Evolutionary conservation across 2,113 vertebrate genomes (phyloP).

Genomic region (Gopherus flavomarginatus): DNA sequence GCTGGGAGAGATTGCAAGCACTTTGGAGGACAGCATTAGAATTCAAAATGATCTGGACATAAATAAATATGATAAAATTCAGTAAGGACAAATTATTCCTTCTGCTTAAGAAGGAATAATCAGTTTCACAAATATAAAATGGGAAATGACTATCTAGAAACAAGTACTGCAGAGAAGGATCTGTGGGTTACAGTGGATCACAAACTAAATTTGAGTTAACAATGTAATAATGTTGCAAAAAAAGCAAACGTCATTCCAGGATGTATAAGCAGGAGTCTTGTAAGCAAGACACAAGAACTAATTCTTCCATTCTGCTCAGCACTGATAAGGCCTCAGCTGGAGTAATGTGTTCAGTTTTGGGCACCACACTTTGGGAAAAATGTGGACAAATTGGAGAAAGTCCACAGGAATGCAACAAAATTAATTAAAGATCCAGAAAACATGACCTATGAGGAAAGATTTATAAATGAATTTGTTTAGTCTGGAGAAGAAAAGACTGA

Average conservation of each 20-base stretch:
- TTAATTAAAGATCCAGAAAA: background rate
- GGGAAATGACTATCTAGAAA: background rate
- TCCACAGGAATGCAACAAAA: background rate
- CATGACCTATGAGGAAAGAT: background rate
- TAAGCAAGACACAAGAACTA: background rate
- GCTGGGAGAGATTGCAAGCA: background rate
- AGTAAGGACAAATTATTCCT: too few relatives aligned
- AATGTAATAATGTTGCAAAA: background rate
- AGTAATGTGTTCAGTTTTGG: background rate
- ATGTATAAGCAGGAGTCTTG: background rate
- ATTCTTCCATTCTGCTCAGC: background rate
- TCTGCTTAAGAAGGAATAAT: background rate
- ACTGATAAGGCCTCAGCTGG: background rate
- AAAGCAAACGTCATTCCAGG: background rate
- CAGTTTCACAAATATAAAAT: background rate
- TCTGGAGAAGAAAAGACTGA: background rate
- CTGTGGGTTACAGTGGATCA: background rate
- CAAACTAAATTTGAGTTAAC: background rate
- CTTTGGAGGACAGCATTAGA: background rate
- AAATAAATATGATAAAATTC: background rate
- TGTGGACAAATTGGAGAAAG: background rate
- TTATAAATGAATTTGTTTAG: background rate
- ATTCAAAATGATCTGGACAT: background rate
- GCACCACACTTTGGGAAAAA: background rate
- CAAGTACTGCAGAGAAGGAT: background rate